Percentiles rank a stretch among this genome's conserved stretches.
Evolutionary conservation across 2,888 invertebrate genomes (phyloP).

Genomic region (Zeuzera pyrina): DNA sequence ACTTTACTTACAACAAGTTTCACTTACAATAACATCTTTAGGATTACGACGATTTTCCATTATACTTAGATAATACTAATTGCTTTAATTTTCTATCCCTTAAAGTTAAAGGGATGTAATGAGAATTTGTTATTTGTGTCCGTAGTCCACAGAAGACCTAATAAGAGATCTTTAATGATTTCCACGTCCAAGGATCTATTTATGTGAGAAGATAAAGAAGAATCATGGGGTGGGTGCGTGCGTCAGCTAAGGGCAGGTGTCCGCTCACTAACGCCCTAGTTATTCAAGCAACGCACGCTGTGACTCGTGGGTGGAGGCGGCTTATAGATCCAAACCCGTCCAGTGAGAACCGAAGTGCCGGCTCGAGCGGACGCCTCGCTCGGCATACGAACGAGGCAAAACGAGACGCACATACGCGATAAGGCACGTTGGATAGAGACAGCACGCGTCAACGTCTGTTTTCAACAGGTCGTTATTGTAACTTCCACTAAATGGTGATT

Average conservation of each 20-base stretch:
- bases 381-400: slow-evolving; percentile 24
- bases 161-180: too few relatives aligned
- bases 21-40: too few relatives aligned
- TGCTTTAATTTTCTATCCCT: too few relatives aligned
- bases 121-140: too few relatives aligned
- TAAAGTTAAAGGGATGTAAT: too few relatives aligned
- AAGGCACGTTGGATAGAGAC: slow-evolving; percentile 42
- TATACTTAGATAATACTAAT: too few relatives aligned
- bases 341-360: slow-evolving; percentile 58
- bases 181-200: slow-evolving; percentile 22
- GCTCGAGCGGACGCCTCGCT: slow-evolving; percentile 53
- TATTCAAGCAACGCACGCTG: slow-evolving; percentile 41
- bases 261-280: slow-evolving; percentile 63
- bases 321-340: slow-evolving; percentile 42
- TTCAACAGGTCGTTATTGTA: slow-evolving; percentile 71
- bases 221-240: slow-evolving; percentile 7
- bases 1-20: too few relatives aligned
- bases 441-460: slow-evolving; percentile 36
- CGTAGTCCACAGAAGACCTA: too few relatives aligned
- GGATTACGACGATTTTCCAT: too few relatives aligned
- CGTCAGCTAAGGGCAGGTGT: slow-evolving; percentile 43
- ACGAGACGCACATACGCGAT: slow-evolving; percentile 41
- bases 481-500: slow-evolving; percentile 62
- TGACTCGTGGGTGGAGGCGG: slow-evolving; percentile 39
- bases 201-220: slow-evolving; percentile 19